phyloP scores from a whole-genome alignment of 2,888 invertebrate genomes.

The Habroteleia sp. region DNA sequence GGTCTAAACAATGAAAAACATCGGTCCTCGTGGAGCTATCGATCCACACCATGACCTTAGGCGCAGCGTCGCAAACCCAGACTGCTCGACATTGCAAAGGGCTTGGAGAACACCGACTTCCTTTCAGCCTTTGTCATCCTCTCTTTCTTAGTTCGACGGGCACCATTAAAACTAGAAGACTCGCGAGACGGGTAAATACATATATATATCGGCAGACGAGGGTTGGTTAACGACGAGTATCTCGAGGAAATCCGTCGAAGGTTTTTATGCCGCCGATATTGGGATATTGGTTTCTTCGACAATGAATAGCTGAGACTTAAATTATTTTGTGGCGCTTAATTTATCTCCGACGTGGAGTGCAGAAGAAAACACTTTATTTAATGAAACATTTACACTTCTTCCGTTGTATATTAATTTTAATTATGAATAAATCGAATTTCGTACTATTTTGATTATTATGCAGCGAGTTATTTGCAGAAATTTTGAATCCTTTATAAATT shows the following conservation, averaged over 20 bases:
- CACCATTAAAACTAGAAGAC: slow-evolving; percentile 31
- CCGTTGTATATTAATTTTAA: too few species aligned
- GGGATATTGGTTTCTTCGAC: slow-evolving; percentile 2
- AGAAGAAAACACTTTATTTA: too few species aligned
- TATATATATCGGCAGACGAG: slow-evolving; percentile 16
- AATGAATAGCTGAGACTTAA: too few species aligned
- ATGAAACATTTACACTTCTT: too few species aligned
- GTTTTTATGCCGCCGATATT: not conserved
- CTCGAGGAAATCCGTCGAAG: not conserved
- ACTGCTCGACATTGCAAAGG: slow-evolving; percentile 35
- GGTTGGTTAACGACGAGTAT: slow-evolving; percentile 6
- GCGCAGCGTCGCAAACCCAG: slow-evolving; percentile 33
- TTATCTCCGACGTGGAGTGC: too few species aligned
- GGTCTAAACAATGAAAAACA: slow-evolving; percentile 46
- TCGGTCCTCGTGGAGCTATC: slow-evolving; percentile 36
- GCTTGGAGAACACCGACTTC: slow-evolving; percentile 22
- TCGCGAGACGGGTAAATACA: slow-evolving; percentile 34
- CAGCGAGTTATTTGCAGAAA: too few species aligned
- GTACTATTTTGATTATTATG: too few species aligned
- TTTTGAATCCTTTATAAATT: too few species aligned
- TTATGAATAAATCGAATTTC: too few species aligned
- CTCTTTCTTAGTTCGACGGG: slow-evolving; percentile 20
- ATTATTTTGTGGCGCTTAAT: too few species aligned
- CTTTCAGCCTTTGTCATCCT: slow-evolving; percentile 38
- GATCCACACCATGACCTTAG: slow-evolving; percentile 54